Conservation (phyloP, 2,888 invertebrate genomes). For the Kryphioiulus occultus region DNA sequence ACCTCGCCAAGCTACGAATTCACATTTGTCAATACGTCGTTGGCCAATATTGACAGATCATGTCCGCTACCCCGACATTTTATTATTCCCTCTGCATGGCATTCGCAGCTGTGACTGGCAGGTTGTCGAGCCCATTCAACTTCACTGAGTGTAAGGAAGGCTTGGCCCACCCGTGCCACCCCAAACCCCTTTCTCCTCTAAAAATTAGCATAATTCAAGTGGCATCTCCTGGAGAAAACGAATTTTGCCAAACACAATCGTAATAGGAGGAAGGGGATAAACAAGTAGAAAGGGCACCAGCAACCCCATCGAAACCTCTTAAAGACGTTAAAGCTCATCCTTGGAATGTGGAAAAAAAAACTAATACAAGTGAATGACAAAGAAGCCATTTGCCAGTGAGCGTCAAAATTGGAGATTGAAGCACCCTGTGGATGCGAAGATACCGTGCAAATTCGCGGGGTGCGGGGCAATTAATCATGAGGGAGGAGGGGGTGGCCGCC, state of each 20-base stretch:
- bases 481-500: not conserved
- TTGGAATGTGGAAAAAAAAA: too few relatives aligned
- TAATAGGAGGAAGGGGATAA: not conserved
- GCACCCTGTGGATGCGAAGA: conserved; percentile 11
- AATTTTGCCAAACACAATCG: not conserved
- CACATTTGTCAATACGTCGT: not conserved
- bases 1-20: not conserved
- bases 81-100: not conserved
- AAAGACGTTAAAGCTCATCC: not conserved
- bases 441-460: not conserved
- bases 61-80: not conserved
- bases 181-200: not conserved
- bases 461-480: not conserved
- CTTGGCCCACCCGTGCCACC: not conserved
- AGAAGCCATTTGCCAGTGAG: not conserved
- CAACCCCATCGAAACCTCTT: not conserved
- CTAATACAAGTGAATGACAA: too few relatives aligned
- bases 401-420: not conserved
- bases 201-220: not conserved
- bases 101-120: not conserved
- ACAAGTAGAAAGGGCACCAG: not conserved
- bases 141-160: not conserved
- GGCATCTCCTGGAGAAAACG: not conserved
- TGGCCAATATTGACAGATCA: not conserved
- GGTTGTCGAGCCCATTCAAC: not conserved